These are phyloP conservation scores for Kryptopterus vitreolus DNA, from an alignment of 2,797 vertebrate genomes.

Conservation along the genomic window DNA sequence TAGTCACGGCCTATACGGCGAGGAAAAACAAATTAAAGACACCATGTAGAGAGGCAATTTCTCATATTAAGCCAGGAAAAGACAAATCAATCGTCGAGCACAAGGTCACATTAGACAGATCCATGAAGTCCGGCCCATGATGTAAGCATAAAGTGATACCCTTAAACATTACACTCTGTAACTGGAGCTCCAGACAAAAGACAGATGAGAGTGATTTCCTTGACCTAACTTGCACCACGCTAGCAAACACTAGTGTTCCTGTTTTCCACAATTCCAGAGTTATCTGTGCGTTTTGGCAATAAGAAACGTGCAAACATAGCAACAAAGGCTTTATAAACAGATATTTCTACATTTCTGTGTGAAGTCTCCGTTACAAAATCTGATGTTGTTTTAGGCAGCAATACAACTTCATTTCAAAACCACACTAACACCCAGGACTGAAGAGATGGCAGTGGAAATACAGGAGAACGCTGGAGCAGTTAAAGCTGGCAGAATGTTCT, in stretches of 20 bases:
- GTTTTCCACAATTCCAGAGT: slow-evolving; percentile 10
- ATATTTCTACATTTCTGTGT: background rate
- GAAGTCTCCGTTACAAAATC: background rate
- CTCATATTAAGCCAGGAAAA: background rate
- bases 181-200: slow-evolving; percentile 1
- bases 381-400: background rate
- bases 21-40: background rate
- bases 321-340: slow-evolving; percentile 15
- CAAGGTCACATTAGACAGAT: slow-evolving; percentile 25
- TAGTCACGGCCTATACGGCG: background rate
- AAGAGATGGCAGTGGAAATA: background rate
- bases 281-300: background rate
- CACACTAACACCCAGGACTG: background rate
- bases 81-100: slow-evolving; percentile 4
- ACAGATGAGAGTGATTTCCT: background rate
- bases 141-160: slow-evolving; percentile 31
- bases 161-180: background rate
- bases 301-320: background rate
- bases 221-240: background rate
- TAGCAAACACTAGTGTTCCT: background rate
- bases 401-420: background rate
- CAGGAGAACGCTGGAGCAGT: background rate
- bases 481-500: slow-evolving; percentile 14
- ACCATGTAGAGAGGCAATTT: background rate
- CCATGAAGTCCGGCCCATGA: slow-evolving; percentile 7